phyloP scores from a whole-genome alignment of 1,140 invertebrate species.

The Kradibia gibbosae region DNA sequence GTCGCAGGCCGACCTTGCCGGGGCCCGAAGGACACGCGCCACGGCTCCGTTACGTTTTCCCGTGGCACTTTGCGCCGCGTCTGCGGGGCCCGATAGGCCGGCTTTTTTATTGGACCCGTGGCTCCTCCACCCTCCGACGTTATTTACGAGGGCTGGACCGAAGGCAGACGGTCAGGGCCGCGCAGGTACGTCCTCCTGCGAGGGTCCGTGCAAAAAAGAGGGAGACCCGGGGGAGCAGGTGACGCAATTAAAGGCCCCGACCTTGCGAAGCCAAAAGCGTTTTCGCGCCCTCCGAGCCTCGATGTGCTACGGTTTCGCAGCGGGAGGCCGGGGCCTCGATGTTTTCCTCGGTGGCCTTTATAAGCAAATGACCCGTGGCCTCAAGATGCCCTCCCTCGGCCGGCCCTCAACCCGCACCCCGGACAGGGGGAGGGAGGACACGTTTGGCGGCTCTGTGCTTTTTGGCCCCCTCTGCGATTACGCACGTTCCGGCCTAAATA shows the following conservation, averaged over 20 bases:
- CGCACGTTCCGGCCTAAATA: neutral
- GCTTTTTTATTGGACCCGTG: slow-evolving; percentile 51
- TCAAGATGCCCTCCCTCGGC: too few relatives aligned
- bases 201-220: neutral
- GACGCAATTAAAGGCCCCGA: slow-evolving; percentile 63
- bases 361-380: slow-evolving; percentile 53
- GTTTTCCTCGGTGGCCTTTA: slow-evolving; percentile 53
- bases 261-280: slow-evolving; percentile 67
- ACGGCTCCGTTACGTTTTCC: slow-evolving; percentile 58
- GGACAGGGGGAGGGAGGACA: too few relatives aligned
- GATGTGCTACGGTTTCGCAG: slow-evolving; percentile 47
- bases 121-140: too few relatives aligned
- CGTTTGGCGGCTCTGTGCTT: neutral
- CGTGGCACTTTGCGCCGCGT: slow-evolving; percentile 54
- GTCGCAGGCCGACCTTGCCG: slow-evolving; percentile 46
- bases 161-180: slow-evolving; percentile 60
- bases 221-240: slow-evolving; percentile 59
- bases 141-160: slow-evolving; percentile 65
- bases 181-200: too few relatives aligned
- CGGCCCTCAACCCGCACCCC: too few relatives aligned
- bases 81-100: slow-evolving; percentile 49
- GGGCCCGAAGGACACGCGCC: slow-evolving; percentile 53
- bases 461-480: neutral
- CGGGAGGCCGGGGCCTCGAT: slow-evolving; percentile 48
- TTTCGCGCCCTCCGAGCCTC: slow-evolving; percentile 58